A percentile compares a stretch with the other conserved stretches of the same genome.
Conservation (phyloP, 2,113 vertebrate species). For the Uria aalge region DNA sequence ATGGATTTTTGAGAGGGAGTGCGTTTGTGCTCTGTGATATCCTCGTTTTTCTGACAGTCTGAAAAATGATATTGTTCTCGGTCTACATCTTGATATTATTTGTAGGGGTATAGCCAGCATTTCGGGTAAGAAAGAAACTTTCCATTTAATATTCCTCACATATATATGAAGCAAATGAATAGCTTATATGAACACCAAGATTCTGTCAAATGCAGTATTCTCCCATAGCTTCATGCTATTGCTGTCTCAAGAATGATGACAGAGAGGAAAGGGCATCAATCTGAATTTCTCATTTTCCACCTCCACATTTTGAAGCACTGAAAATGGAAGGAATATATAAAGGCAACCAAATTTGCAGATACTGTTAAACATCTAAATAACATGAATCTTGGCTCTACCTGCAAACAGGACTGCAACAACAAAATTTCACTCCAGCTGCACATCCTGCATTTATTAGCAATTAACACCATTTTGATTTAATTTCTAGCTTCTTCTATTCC, state of each 20-base stretch:
- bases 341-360: background rate
- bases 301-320: background rate
- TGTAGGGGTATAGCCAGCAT: background rate
- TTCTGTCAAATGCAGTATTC: background rate
- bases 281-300: background rate
- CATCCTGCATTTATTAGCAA: constrained; percentile 63
- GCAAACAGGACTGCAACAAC: background rate
- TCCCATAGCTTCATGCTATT: background rate
- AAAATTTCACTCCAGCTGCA: constrained; percentile 19
- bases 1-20: background rate
- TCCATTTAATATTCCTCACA: background rate
- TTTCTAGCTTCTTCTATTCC: constrained; percentile 23
- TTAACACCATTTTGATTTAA: constrained; percentile 54
- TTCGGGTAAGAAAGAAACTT: background rate
- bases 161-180: background rate
- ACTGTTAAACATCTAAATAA: background rate
- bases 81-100: background rate
- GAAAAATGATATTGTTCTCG: background rate
- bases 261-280: background rate
- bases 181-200: background rate
- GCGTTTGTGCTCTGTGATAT: background rate
- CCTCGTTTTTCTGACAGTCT: background rate
- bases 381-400: background rate
- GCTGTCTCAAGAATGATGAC: background rate
- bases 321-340: background rate